Base-by-base conservation (phyloP, 2,797 vertebrate species). In the Melanotaenia pygmaea region DNA sequence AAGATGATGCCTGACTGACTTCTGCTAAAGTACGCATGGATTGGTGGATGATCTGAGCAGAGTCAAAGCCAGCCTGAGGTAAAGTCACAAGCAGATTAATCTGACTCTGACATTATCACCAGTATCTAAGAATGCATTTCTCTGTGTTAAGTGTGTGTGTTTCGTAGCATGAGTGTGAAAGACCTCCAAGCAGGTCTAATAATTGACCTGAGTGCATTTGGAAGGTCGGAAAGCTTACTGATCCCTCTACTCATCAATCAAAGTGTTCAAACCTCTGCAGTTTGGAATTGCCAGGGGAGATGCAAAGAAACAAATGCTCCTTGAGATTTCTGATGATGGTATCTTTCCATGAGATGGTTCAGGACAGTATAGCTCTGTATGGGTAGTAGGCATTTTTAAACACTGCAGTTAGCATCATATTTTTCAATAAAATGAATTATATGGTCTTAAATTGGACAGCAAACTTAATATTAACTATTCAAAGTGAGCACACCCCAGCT, bases 221-320 rank as follows among this genome's bases (percentile, higher is more conserved):
- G 89, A 81, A 78, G 85, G 74, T 84, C 72, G 80, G 64, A 40
- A 81, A 82, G 84, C 71, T 75, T 69, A 84, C 77, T 83, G 81
- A 79, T 84, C 74, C 79, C 71, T 35, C 88, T 69, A 81, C 80
- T 86, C 85, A 84, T 90, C 86, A 90, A 89, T 91, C 77, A 77
- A 20, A 80, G 76, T 70, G 76, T 70, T 77, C 69, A 64, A 30
- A 69, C 47, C 34, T 74, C 45, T 67, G 64, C 56, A 84, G 24
- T 81, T 68, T 67, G 67, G 62, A 53, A 40, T 68, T 51, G 53
- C 77, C 62, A 59, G 28, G 69, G 82, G 67, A 38, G 57, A 79
- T 78, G 81, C 74, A 64, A 76, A 35, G 71, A 72, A 86, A 88
- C 82, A 89, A 73, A 86, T 53, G 65, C 70, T 80, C 73, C 57